Conservation (phyloP, 37 sponge, comb jelly and placozoan genomes). For the Cladorhizidae sp. region DNA sequence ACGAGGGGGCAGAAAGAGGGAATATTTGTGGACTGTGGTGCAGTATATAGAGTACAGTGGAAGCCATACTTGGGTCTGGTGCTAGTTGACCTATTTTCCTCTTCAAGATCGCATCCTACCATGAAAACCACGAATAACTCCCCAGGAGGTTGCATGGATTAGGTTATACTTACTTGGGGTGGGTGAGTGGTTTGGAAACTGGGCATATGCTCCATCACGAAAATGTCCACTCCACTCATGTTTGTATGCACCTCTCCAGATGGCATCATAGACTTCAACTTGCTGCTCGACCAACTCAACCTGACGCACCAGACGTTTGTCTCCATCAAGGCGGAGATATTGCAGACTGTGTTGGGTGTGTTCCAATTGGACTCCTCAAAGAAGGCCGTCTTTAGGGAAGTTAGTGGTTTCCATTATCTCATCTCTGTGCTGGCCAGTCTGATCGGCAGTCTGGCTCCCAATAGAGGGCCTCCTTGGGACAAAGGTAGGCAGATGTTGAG, state of each 20-base stretch:
- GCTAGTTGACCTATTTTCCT: no score
- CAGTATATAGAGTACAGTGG: no score
- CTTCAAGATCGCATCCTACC: no score
- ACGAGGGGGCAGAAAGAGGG: no score
- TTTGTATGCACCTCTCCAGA: no score
- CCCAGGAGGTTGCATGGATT: no score
- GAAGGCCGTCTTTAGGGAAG: conserved; percentile 81
- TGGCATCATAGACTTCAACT: conserved; percentile 66
- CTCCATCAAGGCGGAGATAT: conserved; percentile 71
- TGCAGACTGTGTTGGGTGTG: conserved; percentile 64
- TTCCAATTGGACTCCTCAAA: conserved; percentile 72
- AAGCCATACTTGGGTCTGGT: no score
- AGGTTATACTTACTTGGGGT: no score
- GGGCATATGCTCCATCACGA: no score
- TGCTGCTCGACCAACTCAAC: conserved; percentile 75
- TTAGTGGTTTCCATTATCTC: conserved; percentile 79
- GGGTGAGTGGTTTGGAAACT: no score
- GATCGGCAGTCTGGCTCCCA: conserved; percentile 70
- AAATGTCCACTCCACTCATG: neutral
- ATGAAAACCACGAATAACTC: no score
- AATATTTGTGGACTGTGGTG: no score
- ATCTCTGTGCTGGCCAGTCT: conserved; percentile 78
- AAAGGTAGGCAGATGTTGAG: conserved; percentile 54
- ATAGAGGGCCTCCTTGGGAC: conserved; percentile 43
- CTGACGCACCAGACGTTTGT: conserved; percentile 57